phyloP scores from a whole-genome alignment of 2,888 invertebrate species.

The Amiota mariae region DNA sequence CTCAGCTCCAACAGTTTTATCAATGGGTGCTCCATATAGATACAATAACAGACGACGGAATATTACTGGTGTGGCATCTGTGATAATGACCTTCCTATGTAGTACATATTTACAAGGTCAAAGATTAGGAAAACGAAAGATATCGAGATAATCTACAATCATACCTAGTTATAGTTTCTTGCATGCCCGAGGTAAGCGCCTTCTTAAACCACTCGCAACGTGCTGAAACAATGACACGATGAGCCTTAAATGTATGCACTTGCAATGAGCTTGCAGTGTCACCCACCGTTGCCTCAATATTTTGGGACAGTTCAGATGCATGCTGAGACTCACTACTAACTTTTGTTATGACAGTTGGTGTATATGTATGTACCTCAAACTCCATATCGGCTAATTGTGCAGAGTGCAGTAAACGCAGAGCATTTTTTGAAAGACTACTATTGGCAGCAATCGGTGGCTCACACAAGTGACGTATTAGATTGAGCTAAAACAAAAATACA shows the following conservation, averaged over 20 bases:
- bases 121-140: background rate
- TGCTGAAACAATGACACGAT: slow-evolving; percentile 80
- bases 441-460: slow-evolving; percentile 76
- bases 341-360: slow-evolving; percentile 1
- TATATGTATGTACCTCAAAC: slow-evolving; percentile 76
- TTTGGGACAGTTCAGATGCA: too few relatives aligned
- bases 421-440: slow-evolving; percentile 77
- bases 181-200: slow-evolving; percentile 81
- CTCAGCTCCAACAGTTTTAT: slow-evolving; percentile 74
- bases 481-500: slow-evolving; percentile 51
- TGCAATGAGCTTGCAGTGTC: slow-evolving; percentile 43
- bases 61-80: slow-evolving; percentile 78
- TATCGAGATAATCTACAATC: slow-evolving; percentile 35
- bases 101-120: background rate
- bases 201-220: slow-evolving; percentile 81
- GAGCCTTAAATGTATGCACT: slow-evolving; percentile 75
- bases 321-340: too few relatives aligned
- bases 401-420: slow-evolving; percentile 76
- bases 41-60: slow-evolving; percentile 79
- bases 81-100: slow-evolving; percentile 79
- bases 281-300: background rate
- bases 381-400: slow-evolving; percentile 79
- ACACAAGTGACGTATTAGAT: slow-evolving; percentile 78
- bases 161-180: slow-evolving; percentile 81
- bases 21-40: slow-evolving; percentile 78